Percentiles rank a stretch among this genome's conserved stretches.
Evolutionary conservation across 2,888 invertebrate species (phyloP).

Genomic region (Polydrusus pterygomalis): DNA sequence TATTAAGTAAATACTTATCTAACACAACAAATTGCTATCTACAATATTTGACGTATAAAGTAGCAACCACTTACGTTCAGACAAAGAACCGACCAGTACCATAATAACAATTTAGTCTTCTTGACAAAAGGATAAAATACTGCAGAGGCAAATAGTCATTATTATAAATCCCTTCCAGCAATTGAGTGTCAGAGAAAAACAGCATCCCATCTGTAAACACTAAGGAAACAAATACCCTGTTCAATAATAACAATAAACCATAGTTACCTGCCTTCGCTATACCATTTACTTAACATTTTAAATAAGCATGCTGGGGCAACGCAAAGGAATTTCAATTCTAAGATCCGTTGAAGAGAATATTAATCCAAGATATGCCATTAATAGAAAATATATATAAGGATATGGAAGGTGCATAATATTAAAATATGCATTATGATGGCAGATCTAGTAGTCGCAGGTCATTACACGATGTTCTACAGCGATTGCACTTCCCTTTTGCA

Average conservation of each 20-base stretch:
- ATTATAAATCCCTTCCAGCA: conserved; percentile 40
- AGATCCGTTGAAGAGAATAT: conserved; percentile 22
- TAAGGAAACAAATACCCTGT: conserved; percentile 42
- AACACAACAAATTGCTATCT: neutral
- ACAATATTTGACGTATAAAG: conserved; percentile 12
- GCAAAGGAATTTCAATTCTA: conserved; percentile 27
- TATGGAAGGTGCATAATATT: conserved; percentile 18
- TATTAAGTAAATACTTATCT: neutral
- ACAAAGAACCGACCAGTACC: conserved; percentile 34
- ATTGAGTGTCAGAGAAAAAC: conserved; percentile 43
- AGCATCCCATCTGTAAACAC: conserved; percentile 44
- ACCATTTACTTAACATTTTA: conserved; percentile 33
- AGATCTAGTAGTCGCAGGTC: conserved; percentile 40
- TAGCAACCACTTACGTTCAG: conserved; percentile 31
- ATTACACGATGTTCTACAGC: conserved; percentile 35
- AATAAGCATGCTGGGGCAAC: conserved; percentile 14
- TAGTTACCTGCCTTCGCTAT: conserved; percentile 26
- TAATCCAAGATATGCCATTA: conserved; percentile 27
- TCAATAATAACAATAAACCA: conserved; percentile 43
- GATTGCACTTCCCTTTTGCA: conserved; percentile 30
- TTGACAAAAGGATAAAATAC: conserved; percentile 44
- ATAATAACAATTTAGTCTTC: conserved; percentile 14
- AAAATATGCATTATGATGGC: conserved; percentile 19
- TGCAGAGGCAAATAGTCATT: conserved; percentile 40
- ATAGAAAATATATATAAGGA: conserved; percentile 17